Base-by-base conservation (phyloP, 1,140 invertebrate genomes). In the Drosophila simulans region DNA sequence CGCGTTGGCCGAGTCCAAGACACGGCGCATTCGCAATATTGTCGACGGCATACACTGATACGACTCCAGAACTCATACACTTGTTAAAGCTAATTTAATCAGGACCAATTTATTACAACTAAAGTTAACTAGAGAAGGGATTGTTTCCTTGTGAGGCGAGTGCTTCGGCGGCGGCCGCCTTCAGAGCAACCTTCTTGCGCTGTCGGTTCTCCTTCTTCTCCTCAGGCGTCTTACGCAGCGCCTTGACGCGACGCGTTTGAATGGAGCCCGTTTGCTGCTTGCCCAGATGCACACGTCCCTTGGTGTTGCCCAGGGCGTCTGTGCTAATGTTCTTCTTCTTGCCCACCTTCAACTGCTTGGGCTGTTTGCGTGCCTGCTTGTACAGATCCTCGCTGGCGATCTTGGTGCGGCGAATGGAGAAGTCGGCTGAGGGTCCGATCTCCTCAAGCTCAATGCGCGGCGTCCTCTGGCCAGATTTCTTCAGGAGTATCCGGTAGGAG, bases 231-330 rank as follows among this genome's bases (percentile, higher is more conserved):
- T 96, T 97, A 77, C 95, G 96, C 13, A 99, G 93, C 46, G 97
- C 98, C 93, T 99, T 99, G 95, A 99, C 96, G 92, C 99, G 99
- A 59, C 98, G 95, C 13, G 97, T 98, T 92, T 98, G 97, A 72
- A 99, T 93, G 76, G 95, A 96, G 22, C 94, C 93, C 13, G 98
- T 94, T 89, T 98, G 95, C 90, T 99, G 98, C 92, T 95, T 95
- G 53, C 97, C 96, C 94, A 99, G 95, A 92, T 99, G 99, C 60
- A 99, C 95, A 58, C 97, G 95, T 53, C 98, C 99, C 84, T 97
- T 94, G 82, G 96, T 97, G 7, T 96, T 96, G 63, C 98, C 98
- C 92, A 99, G 96, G 10, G 93, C 94, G 94, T 99, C 97, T 42
- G 94, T 95, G 0, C 95, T 95, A 51, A 99, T 95, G 93, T 99